Percentiles rank a stretch among this genome's conserved stretches.
These are phyloP conservation scores for Penaeus monodon DNA, from an alignment of 2,888 invertebrate species.

Conservation along the genomic window DNA sequence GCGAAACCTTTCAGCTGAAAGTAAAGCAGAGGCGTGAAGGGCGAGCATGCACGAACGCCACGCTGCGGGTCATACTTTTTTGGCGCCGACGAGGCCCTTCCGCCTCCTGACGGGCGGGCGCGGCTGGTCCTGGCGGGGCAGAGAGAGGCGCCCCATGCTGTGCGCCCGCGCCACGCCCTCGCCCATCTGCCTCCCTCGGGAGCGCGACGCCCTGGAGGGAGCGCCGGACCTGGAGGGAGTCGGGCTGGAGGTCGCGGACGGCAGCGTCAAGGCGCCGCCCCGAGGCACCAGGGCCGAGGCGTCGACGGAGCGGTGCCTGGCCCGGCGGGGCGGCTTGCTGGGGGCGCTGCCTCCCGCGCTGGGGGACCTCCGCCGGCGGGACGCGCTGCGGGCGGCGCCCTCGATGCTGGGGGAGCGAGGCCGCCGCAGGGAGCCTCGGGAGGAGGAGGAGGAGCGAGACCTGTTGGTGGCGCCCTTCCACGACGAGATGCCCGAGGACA, in stretches of 20 bases:
- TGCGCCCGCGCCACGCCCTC: constrained; percentile 54
- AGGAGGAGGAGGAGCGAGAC: constrained; percentile 60
- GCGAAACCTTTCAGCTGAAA: too few species aligned
- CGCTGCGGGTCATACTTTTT: too few species aligned
- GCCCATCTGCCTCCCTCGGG: constrained; percentile 14
- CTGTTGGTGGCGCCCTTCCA: constrained; percentile 44
- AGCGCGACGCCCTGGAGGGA: constrained; percentile 12
- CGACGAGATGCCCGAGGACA: constrained; percentile 56
- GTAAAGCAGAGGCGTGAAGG: too few species aligned
- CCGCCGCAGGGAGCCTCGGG: constrained; percentile 39
- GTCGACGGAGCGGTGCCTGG: constrained; percentile 38
- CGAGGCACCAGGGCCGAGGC: neutral
- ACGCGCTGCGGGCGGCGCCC: neutral
- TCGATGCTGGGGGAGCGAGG: constrained; percentile 37
- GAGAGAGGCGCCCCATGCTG: constrained; percentile 61
- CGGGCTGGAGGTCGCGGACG: neutral
- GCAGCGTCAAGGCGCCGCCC: neutral
- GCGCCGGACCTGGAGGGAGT: neutral
- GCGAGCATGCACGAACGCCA: too few species aligned
- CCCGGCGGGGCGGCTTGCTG: constrained; percentile 30
- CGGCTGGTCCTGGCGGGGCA: constrained; percentile 15
- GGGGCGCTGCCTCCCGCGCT: neutral
- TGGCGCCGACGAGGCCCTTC: too few species aligned
- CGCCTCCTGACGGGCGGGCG: constrained; percentile 32
- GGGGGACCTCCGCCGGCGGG: neutral